phyloP scores from a whole-genome alignment of 2,797 vertebrate species.

The Orientallactaga sibirica region DNA sequence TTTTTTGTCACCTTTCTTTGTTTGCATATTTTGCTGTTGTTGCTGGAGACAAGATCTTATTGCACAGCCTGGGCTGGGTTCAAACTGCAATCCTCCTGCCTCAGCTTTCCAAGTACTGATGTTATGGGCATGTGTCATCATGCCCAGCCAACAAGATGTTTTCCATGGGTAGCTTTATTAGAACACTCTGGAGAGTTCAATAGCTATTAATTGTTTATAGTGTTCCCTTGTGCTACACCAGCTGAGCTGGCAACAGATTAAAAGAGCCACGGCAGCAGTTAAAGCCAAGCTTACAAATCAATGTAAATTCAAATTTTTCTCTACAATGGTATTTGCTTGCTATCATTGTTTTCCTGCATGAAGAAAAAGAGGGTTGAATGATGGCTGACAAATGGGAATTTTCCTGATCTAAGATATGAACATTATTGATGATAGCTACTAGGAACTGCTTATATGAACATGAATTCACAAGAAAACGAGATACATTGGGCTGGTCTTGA shows the following conservation, averaged over 20 bases:
- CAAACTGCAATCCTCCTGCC: background rate
- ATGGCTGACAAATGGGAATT: background rate
- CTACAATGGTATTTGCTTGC: background rate
- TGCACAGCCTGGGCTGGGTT: too few relatives aligned
- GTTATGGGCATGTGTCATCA: background rate
- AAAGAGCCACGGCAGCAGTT: background rate
- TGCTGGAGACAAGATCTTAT: background rate
- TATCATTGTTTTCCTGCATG: conserved; percentile 24
- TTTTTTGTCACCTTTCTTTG: background rate
- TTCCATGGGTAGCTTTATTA: background rate
- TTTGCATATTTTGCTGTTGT: background rate
- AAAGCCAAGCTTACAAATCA: conserved; percentile 32
- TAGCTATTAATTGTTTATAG: background rate
- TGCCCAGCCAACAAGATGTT: background rate
- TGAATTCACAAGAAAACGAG: background rate
- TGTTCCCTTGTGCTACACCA: background rate
- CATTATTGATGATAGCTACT: background rate
- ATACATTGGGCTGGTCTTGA: background rate
- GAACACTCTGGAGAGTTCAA: background rate
- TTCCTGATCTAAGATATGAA: background rate
- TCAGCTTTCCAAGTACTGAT: background rate
- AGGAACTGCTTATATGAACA: background rate
- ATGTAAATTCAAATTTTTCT: background rate
- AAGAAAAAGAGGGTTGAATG: background rate
- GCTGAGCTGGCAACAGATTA: background rate